Base-by-base conservation (phyloP, 1,140 invertebrate genomes). In the Magallana ariakensis region DNA sequence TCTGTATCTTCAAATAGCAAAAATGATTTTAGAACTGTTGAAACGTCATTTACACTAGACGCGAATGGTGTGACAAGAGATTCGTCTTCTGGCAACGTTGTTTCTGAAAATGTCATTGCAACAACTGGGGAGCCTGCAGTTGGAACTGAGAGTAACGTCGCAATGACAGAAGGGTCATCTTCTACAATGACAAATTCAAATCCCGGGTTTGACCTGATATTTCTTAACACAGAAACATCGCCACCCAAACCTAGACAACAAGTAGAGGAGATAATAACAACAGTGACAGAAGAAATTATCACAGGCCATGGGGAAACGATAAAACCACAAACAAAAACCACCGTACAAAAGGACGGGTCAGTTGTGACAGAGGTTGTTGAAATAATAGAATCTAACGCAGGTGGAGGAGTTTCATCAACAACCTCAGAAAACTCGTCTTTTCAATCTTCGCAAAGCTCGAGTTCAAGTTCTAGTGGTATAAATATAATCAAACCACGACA, bases 311-410 rank as follows among this genome's bases (percentile, higher is more conserved):
- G 66, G 26, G 66, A 75, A 33, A 3, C 19, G 15, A 75, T 75
- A 26, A 11, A 26, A 13, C 66, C 66, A 26, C 19, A 75, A 33
- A 75, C 66, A 13, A 75, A 75, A 33, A 75, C 66, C 9, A 75
- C 66, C 1, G 11, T 75, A 26, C 66, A 75, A 22, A 33, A 75
- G 5, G 66, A 75, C 15, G 66, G 66, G 13, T 26, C 66, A 0
- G 66, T 75, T 11, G 66, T 75, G 4, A 75, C 66, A 75, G 66
- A 75, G 33, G 22, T 75, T 75, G 22, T 75, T 5, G 66, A 75
- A 22, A 26, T 26, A 13, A 9, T 75, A 11, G 66, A 75, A 15
- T 19, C 66, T 9, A 22, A 26, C 66, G 9, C 22, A 11, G 66
- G 19, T 33, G 66, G 33, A 13, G 22, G 66, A 3, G 15, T 11